Evolutionary conservation across 1,140 invertebrate genomes (phyloP), one percentile per base, ranked within the genome.

Genomic region (Cydia pomonella): DNA sequence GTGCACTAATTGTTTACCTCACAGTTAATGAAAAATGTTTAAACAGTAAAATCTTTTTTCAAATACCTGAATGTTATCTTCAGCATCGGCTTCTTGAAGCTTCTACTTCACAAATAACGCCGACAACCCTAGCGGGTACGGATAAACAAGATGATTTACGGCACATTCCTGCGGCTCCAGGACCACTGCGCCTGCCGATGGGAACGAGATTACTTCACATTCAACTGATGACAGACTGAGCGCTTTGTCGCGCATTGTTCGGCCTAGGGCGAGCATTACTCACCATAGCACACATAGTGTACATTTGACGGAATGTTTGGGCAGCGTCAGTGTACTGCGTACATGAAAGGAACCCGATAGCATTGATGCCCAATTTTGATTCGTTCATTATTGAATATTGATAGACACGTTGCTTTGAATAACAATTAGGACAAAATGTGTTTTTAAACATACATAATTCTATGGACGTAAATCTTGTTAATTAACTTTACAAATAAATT

Each of bases 171-270:
- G 78, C 72, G 77, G 74, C 73, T 63, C 73, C 76, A 77, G 74
- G 73, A 76, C 76, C 76, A 77, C 80, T 80, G 80, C 79, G 74
- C 78, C 27, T 53, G 62, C 33, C 80, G 79, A 76, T 84, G 86
- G 85, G 84, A 88, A 85, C 80, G 33, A 83, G 80, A 86, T 88
- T 87, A 87, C 79, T 84, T 82, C 82, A 80, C 79, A 84, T 83
- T 81, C 75, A 73, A 78, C 76, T 73, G 82, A 80, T 82, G 84
- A 86, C 80, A 79, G 81, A 87, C 87, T 83, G 84, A 86, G 79
- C 79, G 77, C 75, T 80, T 79, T 80, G 79, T 80, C 64, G 33
- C 41, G 25, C 73, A 76, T 79, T 79, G 78, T 80, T 78, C 76
- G 73, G 10, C 47, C 13, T 38, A n/a, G 33, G 27, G 23, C 73